Evolutionary conservation across 2,113 vertebrate species (phyloP).

Genomic region (Cyphomyrus discorhynchus): DNA sequence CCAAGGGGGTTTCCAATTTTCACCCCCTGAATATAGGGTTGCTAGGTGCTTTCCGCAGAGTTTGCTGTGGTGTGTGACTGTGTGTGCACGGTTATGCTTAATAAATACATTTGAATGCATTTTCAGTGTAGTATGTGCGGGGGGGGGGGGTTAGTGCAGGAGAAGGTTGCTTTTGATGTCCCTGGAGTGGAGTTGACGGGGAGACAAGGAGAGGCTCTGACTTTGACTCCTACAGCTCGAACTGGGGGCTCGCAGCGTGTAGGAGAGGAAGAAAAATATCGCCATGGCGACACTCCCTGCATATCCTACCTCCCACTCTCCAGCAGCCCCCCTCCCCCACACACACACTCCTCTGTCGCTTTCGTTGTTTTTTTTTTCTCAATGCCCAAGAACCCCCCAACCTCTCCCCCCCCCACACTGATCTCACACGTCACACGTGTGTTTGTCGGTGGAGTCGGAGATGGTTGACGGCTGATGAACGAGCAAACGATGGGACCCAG

Average conservation of each 20-base stretch:
- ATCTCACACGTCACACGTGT: neutral
- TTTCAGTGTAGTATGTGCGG: neutral
- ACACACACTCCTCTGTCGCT: neutral
- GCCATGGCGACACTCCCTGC: slow-evolving; percentile 41
- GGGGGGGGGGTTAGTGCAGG: neutral
- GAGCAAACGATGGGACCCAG: neutral
- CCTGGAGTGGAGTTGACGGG: neutral
- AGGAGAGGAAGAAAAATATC: slow-evolving; percentile 29
- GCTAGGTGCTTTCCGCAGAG: neutral
- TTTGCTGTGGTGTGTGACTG: neutral
- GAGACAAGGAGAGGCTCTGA: neutral
- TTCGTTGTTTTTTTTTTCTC: neutral
- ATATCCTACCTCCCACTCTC: neutral
- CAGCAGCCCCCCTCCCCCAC: neutral
- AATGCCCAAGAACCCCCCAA: neutral
- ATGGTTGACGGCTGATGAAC: neutral
- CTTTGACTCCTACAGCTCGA: slow-evolving; percentile 3
- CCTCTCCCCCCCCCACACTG: no score
- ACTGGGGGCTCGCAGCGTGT: neutral
- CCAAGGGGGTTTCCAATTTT: neutral
- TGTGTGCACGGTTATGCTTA: neutral
- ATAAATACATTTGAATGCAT: neutral
- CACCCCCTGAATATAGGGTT: neutral
- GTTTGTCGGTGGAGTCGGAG: neutral
- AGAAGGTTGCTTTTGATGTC: neutral